Evolutionary conservation across 2,888 invertebrate genomes (phyloP), one percentile per base, ranked within the genome.

Genomic region (Tetanocera ferruginea): DNA sequence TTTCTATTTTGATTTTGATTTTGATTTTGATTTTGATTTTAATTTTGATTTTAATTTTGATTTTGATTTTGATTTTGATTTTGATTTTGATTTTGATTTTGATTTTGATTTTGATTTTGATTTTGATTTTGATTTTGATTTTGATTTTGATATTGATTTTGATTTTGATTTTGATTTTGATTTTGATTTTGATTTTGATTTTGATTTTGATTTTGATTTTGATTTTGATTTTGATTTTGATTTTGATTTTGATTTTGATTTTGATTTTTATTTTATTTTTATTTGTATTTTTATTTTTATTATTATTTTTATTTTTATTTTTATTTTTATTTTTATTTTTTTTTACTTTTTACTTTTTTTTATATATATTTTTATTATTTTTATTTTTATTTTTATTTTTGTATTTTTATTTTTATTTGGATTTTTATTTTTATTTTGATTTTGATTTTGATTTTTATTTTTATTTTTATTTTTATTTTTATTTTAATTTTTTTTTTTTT

Each of bases 301-400:
- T 70, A 19, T 9, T 5, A 11, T 37, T 69, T 69, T 8, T 17
- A 43, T 37, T 28, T 55, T 72, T 19, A 25, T 55, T 28, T 72
- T 55, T 55, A 31, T 55, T 72, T 31, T 31, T 57, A 57, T 49
- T 72, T 57, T 72, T 57, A 57, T 72, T 31, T 75, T 52, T 31
- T 75, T 64, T 25, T 64, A 75, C 19, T 75, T 64, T 51, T 37
- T 28, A 23, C 14, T 23, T 28, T 75, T 25, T n/a, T 75, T 75
- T 49, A 37, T 37, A n/a, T 62, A 37, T 74, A 14, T 75, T 25
- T 43, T 37, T 25, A 43, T 51, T 66, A 17, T 31, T 60, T 43
- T 17, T n/a, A n/a, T n/a, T 19, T 49, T 64, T 64, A 31, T 17
- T 14, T 75, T 64, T 75, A 43, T 43, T 51, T 37, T 49, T 49